Evolutionary conservation across 2,113 vertebrate species (phyloP), one percentile per base, ranked within the genome.

Genomic region (Ranitomeya variabilis): DNA sequence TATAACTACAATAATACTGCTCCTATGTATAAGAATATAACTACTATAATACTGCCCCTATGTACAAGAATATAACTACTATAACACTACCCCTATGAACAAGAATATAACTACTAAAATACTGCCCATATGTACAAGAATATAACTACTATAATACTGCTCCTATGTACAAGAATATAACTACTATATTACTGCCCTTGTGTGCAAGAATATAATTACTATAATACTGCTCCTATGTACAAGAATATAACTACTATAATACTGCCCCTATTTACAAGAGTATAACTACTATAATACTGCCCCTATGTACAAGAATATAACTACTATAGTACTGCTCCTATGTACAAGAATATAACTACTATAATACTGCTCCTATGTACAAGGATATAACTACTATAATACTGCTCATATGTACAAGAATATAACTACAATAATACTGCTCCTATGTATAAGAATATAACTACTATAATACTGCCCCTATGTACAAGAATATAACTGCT

Each of bases 191-290:
- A 71, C 23, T 71, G 26, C 67, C 12, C 67, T n/a, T 31, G 26
- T 71, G 10, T 71, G 14, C 11, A 71, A 31, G 4, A 71, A 31
- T 71, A 71, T 31, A 71, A 71, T n/a, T 71, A 74, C 71, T 45
- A 74, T 74, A 74, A 74, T 74, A 37, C 71, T 37, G 71, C 18
- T 16, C 37, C 62, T n/a, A 62, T 73, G 23, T 73, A 73, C 31
- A 73, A 73, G 71, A 73, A 73, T 37, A 73, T 73, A 73, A 73
- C 69, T 73, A 73, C 69, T 73, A 73, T 45, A 73, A 73, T 73
- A 73, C 31, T 73, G 19, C 14, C 2, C 62, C 62, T n/a, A 66
- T 66, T 2, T 66, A 66, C 60, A 62, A 19, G 60, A 62, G 18
- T 18, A 31, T 71, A 71, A 71, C 23, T 71, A 71, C 67, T 71